phyloP scores from a whole-genome alignment of 2,113 vertebrate species.

The Myiozetetes cayanensis region DNA sequence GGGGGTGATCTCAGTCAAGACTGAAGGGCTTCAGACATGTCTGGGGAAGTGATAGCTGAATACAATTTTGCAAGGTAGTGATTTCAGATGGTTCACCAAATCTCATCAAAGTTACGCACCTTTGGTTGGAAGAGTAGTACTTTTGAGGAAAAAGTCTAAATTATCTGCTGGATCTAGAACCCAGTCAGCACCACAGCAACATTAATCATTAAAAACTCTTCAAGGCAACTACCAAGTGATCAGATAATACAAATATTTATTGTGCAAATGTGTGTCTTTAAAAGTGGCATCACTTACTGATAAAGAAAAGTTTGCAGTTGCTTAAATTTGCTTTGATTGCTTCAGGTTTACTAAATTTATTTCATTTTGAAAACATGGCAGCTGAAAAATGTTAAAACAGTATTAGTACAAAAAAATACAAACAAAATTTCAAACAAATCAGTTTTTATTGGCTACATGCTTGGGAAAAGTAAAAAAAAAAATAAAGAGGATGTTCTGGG shows the following conservation, averaged over 20 bases:
- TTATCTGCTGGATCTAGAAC: not conserved
- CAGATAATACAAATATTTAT: not conserved
- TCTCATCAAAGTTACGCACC: not conserved
- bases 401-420: not conserved
- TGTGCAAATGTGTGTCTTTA: not conserved
- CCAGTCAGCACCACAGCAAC: not conserved
- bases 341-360: not conserved
- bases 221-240: not conserved
- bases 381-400: not conserved
- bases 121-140: not conserved
- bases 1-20: not conserved
- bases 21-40: not conserved
- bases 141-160: not conserved
- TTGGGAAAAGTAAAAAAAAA: not conserved
- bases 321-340: not conserved
- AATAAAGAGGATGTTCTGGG: not conserved
- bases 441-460: not conserved
- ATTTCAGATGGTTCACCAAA: not conserved
- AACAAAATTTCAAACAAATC: not conserved
- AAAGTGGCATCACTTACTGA: not conserved
- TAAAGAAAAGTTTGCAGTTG: not conserved
- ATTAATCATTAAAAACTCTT: not conserved
- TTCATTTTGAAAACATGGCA: not conserved
- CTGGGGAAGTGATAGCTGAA: not conserved
- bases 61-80: not conserved